Conservation (phyloP, 2,113 vertebrate genomes). For the Lamprologus sp. region DNA sequence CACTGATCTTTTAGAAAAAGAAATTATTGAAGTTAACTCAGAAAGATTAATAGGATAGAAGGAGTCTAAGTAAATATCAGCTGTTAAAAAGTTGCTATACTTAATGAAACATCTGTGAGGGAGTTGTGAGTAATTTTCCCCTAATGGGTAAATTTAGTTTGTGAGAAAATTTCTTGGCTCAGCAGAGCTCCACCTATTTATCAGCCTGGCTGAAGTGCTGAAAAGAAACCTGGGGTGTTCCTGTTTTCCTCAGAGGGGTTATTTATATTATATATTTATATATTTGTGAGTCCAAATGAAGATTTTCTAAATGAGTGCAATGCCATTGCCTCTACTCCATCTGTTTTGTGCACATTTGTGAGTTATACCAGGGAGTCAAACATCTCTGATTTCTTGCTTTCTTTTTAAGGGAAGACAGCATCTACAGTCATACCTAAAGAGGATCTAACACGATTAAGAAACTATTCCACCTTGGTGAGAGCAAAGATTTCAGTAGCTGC, state of each 20-base stretch:
- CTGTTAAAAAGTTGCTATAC: not conserved
- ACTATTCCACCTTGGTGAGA: not conserved
- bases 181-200: not conserved
- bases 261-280: not conserved
- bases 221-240: not conserved
- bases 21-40: not conserved
- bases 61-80: not conserved
- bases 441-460: not conserved
- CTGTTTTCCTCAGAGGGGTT: not conserved
- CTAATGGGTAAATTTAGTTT: not conserved
- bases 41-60: not conserved
- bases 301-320: not conserved
- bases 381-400: not conserved
- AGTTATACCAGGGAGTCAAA: not conserved
- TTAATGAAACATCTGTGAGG: not conserved
- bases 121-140: not conserved
- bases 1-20: not conserved
- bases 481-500: not conserved
- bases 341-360: not conserved
- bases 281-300: not conserved
- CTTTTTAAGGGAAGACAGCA: not conserved
- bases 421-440: not conserved
- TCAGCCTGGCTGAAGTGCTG: not conserved
- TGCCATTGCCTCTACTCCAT: not conserved
- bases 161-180: not conserved